Conservation (phyloP, 2,888 invertebrate genomes). For the Loripinus fragilis region DNA sequence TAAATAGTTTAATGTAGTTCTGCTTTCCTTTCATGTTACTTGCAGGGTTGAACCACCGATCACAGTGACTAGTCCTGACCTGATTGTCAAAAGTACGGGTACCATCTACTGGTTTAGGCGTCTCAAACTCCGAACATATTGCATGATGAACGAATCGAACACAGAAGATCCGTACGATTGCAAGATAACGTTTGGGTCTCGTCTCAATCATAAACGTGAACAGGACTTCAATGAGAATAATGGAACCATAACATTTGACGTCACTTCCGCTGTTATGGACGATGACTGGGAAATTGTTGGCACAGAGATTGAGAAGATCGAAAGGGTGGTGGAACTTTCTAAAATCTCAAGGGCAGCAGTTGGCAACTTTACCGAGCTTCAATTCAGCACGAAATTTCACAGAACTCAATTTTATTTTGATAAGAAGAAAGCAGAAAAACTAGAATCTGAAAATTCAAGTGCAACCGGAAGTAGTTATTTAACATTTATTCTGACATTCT, state of each 20-base stretch:
- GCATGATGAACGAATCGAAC: constrained; percentile 25
- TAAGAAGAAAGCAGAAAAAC: not conserved
- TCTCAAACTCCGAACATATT: constrained; percentile 36
- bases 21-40: not conserved
- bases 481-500: no score
- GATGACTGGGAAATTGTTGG: not conserved
- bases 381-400: not conserved
- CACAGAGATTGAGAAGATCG: not conserved
- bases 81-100: constrained; percentile 30
- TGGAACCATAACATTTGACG: constrained; percentile 13
- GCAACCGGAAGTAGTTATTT: not conserved
- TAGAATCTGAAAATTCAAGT: not conserved
- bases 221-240: constrained; percentile 38
- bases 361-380: not conserved
- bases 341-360: not conserved
- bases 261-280: not conserved
- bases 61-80: constrained; percentile 20
- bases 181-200: constrained; percentile 35
- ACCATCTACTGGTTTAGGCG: constrained; percentile 37
- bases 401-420: not conserved
- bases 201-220: constrained; percentile 26
- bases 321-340: not conserved
- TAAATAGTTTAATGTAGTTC: no score
- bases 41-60: constrained; percentile 24
- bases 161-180: constrained; percentile 19